Base-by-base conservation (phyloP, 2,113 vertebrate genomes). In the Thoracochromis brauschi region DNA sequence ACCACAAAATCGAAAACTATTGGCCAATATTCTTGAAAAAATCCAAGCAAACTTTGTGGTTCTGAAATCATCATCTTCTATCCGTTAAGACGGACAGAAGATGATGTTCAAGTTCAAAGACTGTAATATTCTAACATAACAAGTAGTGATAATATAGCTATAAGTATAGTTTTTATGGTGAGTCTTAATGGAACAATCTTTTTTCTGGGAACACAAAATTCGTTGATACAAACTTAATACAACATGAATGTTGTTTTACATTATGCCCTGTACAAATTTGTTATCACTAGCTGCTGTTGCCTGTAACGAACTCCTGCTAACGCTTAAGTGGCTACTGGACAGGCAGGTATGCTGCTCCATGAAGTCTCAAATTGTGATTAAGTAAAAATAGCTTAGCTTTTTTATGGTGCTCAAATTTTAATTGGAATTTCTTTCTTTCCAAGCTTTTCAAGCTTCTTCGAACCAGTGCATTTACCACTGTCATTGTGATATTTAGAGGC, bases 401-500 rank as follows among this genome's bases (percentile, higher is more conserved):
- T 60, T 60, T 10, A 60, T 60, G 57, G 57, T 31, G 57, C 57
- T 60, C 57, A 31, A 31, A 60, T 60, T 60, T 60, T 31, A 31
- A 60, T 31, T 60, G 57, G 2, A 60, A 60, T 60, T 31, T 60
- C 26, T 60, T 31, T 60, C 26, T 60, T 60, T 31, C 57, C 14
- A 31, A 31, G 26, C 26, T 31, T 60, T 60, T 31, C 57, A 31
- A 60, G 57, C 14, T 60, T 60, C 57, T 60, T 60, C 8, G 4
- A 60, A 60, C 14, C 57, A 6, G 29, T 60, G 26, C 57, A 60
- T 60, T 60, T 60, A 60, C 26, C 57, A 31, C 90, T 91, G 85
- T 93, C 87, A 85, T 78, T 91, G 24, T 63, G 68, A 90, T 91
- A 81, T 92, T 87, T 83, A 73, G 88, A 84, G 83, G 93, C 89